A percentile compares a stretch with the other conserved stretches of the same genome.
phyloP scores from a whole-genome alignment of 2,113 vertebrate genomes.

The Gallinago undulata region DNA sequence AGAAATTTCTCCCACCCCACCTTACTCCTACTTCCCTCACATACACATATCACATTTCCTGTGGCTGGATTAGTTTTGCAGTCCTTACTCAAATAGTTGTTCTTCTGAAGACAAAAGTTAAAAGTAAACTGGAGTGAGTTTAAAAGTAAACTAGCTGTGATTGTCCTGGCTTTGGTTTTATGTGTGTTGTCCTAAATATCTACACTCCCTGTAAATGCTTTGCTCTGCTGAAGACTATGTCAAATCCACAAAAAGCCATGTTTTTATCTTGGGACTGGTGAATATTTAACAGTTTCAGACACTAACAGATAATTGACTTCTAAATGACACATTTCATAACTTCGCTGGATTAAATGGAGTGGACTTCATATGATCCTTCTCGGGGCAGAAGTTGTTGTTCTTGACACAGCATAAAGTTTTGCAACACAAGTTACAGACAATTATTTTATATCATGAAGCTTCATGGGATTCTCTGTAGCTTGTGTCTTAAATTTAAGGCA shows the following conservation, averaged over 20 bases:
- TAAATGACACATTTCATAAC: not conserved
- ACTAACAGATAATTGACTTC: not conserved
- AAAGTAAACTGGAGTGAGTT: constrained; percentile 22
- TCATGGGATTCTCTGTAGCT: not conserved
- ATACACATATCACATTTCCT: not conserved
- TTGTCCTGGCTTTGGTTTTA: constrained; percentile 5
- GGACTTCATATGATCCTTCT: not conserved
- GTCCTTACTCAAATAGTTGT: not conserved
- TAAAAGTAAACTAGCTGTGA: constrained; percentile 19
- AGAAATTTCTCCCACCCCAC: not conserved
- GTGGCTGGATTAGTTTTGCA: not conserved
- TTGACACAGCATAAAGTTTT: not conserved
- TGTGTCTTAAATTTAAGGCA: not conserved
- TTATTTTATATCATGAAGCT: not conserved
- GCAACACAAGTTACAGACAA: not conserved
- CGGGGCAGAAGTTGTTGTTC: not conserved
- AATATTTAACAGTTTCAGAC: not conserved
- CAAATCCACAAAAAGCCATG: not conserved
- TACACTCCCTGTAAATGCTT: not conserved
- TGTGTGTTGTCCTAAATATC: not conserved
- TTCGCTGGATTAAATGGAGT: not conserved
- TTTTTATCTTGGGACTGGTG: not conserved
- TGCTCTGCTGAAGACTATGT: not conserved
- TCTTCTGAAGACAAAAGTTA: constrained; percentile 12
- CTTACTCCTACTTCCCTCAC: not conserved